These are phyloP conservation scores for Agrochola macilenta DNA, from an alignment of 2,888 invertebrate species.

Conservation along the genomic window DNA sequence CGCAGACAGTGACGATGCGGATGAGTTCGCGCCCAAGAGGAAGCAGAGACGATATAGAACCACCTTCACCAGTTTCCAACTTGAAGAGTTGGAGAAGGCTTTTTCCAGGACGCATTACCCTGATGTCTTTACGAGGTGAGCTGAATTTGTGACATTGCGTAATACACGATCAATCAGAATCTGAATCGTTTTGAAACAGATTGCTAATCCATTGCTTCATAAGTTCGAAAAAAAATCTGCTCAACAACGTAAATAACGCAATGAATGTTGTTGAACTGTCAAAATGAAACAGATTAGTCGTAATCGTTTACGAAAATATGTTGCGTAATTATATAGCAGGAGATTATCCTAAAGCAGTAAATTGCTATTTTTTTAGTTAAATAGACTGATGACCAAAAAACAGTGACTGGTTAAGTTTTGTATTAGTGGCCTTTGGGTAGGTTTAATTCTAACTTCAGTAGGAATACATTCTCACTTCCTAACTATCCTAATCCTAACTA, in stretches of 20 bases:
- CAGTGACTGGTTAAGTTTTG: neutral
- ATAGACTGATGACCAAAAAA: neutral
- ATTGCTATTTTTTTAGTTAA: neutral
- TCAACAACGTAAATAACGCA: no score
- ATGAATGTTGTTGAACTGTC: no score
- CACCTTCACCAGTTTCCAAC: constrained; percentile 98
- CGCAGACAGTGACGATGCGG: constrained; percentile 92
- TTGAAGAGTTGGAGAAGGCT: constrained; percentile 99
- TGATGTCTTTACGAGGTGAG: constrained; percentile 98
- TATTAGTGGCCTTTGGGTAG: neutral
- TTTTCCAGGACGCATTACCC: constrained; percentile 99
- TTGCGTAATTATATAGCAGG: neutral
- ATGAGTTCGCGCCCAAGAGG: constrained; percentile 96
- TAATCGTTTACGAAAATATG: no score
- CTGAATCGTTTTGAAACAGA: no score
- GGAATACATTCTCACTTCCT: neutral
- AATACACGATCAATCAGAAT: no score
- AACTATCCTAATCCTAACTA: no score
- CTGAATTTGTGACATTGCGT: neutral
- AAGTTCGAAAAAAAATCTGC: no score
- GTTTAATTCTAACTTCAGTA: neutral
- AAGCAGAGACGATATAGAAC: constrained; percentile 97
- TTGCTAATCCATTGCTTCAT: no score
- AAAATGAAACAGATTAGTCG: no score
- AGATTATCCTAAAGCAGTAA: neutral